phyloP scores from a whole-genome alignment of 2,888 invertebrate genomes.

The Rhamnusium bicolor region DNA sequence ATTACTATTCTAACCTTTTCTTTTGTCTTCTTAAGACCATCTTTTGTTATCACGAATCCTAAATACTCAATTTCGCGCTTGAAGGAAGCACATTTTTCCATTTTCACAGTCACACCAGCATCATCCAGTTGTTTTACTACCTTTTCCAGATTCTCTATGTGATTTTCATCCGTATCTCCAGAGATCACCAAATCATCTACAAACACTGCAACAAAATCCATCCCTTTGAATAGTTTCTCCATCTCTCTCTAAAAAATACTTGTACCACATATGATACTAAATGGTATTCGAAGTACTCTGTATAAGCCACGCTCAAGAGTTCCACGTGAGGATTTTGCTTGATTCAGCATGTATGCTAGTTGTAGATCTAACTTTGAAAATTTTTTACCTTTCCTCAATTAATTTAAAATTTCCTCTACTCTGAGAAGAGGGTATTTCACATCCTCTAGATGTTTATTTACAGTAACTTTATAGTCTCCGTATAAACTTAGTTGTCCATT shows the following conservation, averaged over 20 bases:
- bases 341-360: constrained; percentile 63
- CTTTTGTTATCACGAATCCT: constrained; percentile 50
- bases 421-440: constrained; percentile 53
- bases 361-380: constrained; percentile 53
- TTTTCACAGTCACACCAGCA: constrained; percentile 57
- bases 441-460: constrained; percentile 49
- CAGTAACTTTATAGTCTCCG: constrained; percentile 51
- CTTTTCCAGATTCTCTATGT: constrained; percentile 50
- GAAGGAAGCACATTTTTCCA: constrained; percentile 61
- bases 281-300: constrained; percentile 61
- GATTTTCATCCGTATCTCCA: constrained; percentile 49
- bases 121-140: constrained; percentile 54
- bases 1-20: constrained; percentile 47
- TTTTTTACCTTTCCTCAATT: constrained; percentile 46
- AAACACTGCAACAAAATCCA: constrained; percentile 58
- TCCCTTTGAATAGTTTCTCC: constrained; percentile 60
- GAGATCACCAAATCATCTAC: constrained; percentile 62
- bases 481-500: constrained; percentile 51
- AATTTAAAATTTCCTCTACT: constrained; percentile 54
- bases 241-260: constrained; percentile 63
- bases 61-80: constrained; percentile 60
- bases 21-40: constrained; percentile 45
- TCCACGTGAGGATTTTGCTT: constrained; percentile 60
- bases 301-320: constrained; percentile 47
- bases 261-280: constrained; percentile 64